These are phyloP conservation scores for Molossus molossus DNA, from an alignment of 2,797 vertebrate genomes.

Conservation along the genomic window DNA sequence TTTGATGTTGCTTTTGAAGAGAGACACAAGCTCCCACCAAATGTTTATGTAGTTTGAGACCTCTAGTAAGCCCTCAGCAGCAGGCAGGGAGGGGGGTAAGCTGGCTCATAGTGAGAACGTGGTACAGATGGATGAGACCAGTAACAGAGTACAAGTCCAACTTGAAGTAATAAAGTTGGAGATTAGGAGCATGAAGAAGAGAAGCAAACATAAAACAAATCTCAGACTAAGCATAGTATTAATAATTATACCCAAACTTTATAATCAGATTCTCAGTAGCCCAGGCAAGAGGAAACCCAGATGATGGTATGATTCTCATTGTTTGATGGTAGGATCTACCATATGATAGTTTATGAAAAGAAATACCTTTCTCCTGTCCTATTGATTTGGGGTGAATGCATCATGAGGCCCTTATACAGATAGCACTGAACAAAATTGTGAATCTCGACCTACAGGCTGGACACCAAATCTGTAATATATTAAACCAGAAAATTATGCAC, in stretches of 20 bases:
- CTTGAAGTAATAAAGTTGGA: not conserved
- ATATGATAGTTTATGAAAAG: not conserved
- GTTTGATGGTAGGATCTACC: not conserved
- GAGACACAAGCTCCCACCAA: slow-evolving; percentile 19
- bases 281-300: not conserved
- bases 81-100: not conserved
- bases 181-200: not conserved
- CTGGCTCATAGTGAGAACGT: not conserved
- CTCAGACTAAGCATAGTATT: not conserved
- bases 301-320: not conserved
- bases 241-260: slow-evolving; percentile 17
- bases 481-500: slow-evolving; percentile 14
- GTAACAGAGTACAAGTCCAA: slow-evolving; percentile 15
- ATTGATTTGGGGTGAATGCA: not conserved
- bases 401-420: not conserved
- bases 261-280: not conserved
- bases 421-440: not conserved
- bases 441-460: not conserved
- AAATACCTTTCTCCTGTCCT: not conserved
- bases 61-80: slow-evolving; percentile 18
- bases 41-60: slow-evolving; percentile 71
- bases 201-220: slow-evolving; percentile 45
- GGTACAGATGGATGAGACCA: not conserved
- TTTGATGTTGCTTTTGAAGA: slow-evolving; percentile 76
- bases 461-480: not conserved